phyloP scores from a whole-genome alignment of 2,888 invertebrate species.

The Lycaena phlaeas region DNA sequence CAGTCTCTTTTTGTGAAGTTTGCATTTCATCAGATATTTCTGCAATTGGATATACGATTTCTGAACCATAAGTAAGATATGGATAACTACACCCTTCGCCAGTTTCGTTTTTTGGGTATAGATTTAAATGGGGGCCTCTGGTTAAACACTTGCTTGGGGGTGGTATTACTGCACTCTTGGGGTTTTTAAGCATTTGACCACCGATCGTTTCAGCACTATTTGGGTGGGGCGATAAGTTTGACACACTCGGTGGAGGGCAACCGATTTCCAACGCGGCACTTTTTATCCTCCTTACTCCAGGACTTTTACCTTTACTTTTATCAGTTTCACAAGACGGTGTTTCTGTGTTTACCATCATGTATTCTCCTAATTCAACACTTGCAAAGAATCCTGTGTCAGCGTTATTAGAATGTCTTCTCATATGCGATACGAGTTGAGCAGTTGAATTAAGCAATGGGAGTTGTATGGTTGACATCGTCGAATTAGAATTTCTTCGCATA shows the following conservation, averaged over 20 bases:
- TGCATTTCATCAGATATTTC: conserved; percentile 88
- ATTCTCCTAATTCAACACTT: conserved; percentile 65
- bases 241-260: conserved; percentile 78
- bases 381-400: conserved; percentile 74
- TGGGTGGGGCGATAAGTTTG: conserved; percentile 84
- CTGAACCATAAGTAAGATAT: conserved; percentile 77
- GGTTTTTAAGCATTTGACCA: conserved; percentile 78
- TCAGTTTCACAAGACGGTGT: conserved; percentile 57
- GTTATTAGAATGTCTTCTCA: conserved; percentile 75
- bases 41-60: conserved; percentile 87
- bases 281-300: conserved; percentile 78
- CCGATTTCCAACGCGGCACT: conserved; percentile 81
- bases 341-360: conserved; percentile 67
- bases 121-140: conserved; percentile 79
- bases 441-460: conserved; percentile 66
- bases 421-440: conserved; percentile 62
- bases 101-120: conserved; percentile 76
- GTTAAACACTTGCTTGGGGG: conserved; percentile 81
- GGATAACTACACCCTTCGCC: conserved; percentile 85
- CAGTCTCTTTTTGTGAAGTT: conserved; percentile 76
- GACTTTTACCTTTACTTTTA: conserved; percentile 69
- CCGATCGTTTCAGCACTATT: conserved; percentile 86
- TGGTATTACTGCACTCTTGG: conserved; percentile 75
- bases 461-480: conserved; percentile 76
- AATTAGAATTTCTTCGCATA: conserved; percentile 74